Percentiles rank a stretch among this genome's conserved stretches.
Evolutionary conservation across 1,140 invertebrate genomes (phyloP).

Genomic region (Trichoplusia ni): DNA sequence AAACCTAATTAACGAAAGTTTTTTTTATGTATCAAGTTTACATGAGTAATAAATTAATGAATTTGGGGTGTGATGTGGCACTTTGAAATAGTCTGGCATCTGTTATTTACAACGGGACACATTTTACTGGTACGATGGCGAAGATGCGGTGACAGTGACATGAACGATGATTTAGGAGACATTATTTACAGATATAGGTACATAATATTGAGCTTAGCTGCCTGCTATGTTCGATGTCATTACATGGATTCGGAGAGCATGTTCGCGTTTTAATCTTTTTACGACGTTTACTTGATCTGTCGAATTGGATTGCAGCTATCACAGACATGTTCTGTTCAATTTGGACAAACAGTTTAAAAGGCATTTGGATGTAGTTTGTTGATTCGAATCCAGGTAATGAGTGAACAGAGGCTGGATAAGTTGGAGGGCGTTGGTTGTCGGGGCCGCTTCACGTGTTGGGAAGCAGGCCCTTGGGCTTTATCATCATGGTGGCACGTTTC

Average conservation of each 20-base stretch:
- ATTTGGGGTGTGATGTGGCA: constrained; percentile 66
- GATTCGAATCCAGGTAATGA: constrained; percentile 64
- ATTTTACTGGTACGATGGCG: constrained; percentile 38
- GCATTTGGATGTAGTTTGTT: constrained; percentile 2
- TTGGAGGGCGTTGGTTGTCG: constrained; percentile 28
- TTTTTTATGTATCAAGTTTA: constrained; percentile 60
- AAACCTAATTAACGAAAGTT: constrained; percentile 72
- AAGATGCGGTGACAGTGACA: constrained; percentile 41
- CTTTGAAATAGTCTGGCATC: constrained; percentile 46
- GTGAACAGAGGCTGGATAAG: constrained; percentile 64
- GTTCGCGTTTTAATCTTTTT: not conserved
- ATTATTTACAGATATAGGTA: constrained; percentile 67
- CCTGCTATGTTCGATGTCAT: constrained; percentile 61
- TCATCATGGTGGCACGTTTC: constrained; percentile 95
- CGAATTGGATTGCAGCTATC: constrained; percentile 14
- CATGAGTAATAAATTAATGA: constrained; percentile 80
- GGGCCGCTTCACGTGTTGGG: constrained; percentile 75
- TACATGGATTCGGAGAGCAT: constrained; percentile 57
- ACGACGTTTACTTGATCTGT: not conserved
- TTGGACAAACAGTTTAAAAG: constrained; percentile 8
- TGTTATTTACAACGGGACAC: constrained; percentile 63
- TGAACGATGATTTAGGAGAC: constrained; percentile 42
- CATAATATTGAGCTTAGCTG: constrained; percentile 62
- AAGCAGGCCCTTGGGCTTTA: constrained; percentile 88
- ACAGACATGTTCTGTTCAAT: constrained; percentile 26